Evolutionary conservation across 30 jellyfish, hydroid and myxozoan genomes (phyloP).

Genomic region (Aurelia aurita): DNA sequence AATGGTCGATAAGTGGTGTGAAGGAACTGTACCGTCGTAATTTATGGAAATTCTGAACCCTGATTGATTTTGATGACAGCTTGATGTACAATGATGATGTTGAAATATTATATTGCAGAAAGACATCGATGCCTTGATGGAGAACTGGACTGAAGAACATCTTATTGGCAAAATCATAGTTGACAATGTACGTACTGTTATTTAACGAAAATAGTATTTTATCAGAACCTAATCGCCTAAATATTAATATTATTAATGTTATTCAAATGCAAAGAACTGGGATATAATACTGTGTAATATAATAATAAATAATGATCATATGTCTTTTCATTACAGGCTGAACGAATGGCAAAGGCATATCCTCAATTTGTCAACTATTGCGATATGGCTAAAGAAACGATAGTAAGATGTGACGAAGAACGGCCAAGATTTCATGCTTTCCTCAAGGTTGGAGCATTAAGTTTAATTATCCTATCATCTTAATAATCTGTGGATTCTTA

Average conservation of each 20-base stretch:
- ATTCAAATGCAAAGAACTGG: no score
- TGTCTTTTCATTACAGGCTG: slow-evolving; percentile 79
- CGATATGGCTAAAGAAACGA: slow-evolving; percentile 95
- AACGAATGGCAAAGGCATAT: slow-evolving; percentile 90
- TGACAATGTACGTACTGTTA: slow-evolving; percentile 80
- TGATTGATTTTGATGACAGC: no score
- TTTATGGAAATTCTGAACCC: no score
- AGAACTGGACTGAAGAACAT: slow-evolving; percentile 89
- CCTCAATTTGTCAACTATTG: slow-evolving; percentile 96
- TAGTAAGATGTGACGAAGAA: slow-evolving; percentile 89
- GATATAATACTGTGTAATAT: no score
- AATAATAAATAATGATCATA: no score
- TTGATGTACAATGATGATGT: background rate
- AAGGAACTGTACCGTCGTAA: no score
- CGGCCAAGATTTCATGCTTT: slow-evolving; percentile 99
- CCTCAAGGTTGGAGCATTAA: slow-evolving; percentile 79
- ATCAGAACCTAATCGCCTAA: no score
- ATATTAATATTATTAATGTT: no score
- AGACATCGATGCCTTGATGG: slow-evolving; percentile 70
- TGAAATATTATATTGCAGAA: slow-evolving; percentile 39
- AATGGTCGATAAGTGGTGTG: no score
- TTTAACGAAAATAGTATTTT: no score
- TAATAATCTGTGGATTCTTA: no score
- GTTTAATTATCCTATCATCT: no score
- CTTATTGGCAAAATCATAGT: slow-evolving; percentile 85